Percentiles rank a stretch among this genome's conserved stretches.
Evolutionary conservation across 2,113 vertebrate species (phyloP).

Genomic region (Zosterops hypoxanthus): DNA sequence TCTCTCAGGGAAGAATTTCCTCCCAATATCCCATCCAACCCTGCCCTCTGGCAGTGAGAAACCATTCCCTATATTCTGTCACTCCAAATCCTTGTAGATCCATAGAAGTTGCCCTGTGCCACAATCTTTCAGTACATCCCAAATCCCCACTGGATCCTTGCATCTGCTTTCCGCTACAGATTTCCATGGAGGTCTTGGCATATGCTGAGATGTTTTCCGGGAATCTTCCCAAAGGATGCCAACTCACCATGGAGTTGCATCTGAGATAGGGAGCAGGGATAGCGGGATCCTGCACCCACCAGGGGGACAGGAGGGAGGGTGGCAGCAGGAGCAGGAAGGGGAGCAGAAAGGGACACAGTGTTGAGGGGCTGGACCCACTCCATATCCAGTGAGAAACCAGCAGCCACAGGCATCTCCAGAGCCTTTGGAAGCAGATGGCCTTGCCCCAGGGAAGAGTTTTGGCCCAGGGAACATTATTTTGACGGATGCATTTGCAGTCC

Average conservation of each 20-base stretch:
- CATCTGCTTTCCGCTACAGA: rapidly evolving
- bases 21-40: neutral
- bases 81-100: neutral
- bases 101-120: neutral
- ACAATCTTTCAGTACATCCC: too few relatives aligned
- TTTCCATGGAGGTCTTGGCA: rapidly evolving
- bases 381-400: neutral
- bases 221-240: neutral
- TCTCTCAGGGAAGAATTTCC: neutral
- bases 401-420: neutral
- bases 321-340: neutral
- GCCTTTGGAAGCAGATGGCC: neutral
- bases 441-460: slow-evolving; percentile 7
- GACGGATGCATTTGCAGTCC: neutral
- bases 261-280: neutral
- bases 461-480: neutral
- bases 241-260: neutral
- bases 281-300: neutral
- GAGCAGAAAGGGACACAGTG: neutral
- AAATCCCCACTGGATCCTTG: rapidly evolving
- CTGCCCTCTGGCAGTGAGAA: neutral
- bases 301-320: rapidly evolving
- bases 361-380: neutral
- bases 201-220: rapidly evolving
- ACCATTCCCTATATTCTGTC: neutral